These are phyloP conservation scores for Drosophila silvestris DNA, from an alignment of 2,888 invertebrate species.

Conservation along the genomic window DNA sequence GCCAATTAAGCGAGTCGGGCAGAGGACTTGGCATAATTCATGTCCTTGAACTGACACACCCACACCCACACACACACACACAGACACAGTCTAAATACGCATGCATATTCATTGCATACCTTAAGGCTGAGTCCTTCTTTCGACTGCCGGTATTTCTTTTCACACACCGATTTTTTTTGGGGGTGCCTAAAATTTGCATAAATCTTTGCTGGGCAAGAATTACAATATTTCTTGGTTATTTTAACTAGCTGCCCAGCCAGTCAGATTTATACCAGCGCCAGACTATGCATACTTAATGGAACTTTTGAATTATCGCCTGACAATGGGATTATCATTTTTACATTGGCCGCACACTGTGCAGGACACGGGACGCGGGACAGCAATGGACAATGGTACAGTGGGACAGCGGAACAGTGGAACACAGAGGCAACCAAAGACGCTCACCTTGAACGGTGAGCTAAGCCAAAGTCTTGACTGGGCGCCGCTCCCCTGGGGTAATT, in stretches of 20 bases:
- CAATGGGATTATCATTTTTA: slow-evolving; percentile 85
- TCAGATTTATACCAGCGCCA: slow-evolving; percentile 29
- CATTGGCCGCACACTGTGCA: slow-evolving; percentile 68
- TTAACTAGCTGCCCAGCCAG: slow-evolving; percentile 26
- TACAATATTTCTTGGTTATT: slow-evolving; percentile 68
- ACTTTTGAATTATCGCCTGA: slow-evolving; percentile 84
- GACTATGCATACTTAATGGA: slow-evolving; percentile 59
- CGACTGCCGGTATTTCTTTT: slow-evolving; percentile 39
- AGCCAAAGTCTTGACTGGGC: slow-evolving; percentile 37
- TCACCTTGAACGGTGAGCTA: slow-evolving; percentile 39
- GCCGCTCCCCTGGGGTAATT: slow-evolving; percentile 82
- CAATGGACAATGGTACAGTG: slow-evolving; percentile 21
- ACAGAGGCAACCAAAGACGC: not conserved
- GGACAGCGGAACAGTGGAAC: slow-evolving; percentile 5
- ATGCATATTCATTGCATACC: slow-evolving; percentile 63
- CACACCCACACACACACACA: slow-evolving; percentile 16
- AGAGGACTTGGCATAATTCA: slow-evolving; percentile 65
- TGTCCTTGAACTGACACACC: slow-evolving; percentile 45
- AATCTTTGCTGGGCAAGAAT: slow-evolving; percentile 57
- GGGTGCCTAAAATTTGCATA: slow-evolving; percentile 64
- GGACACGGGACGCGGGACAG: slow-evolving; percentile 22
- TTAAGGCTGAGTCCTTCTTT: slow-evolving; percentile 38
- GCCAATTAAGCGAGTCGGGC: slow-evolving; percentile 53
- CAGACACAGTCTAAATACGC: slow-evolving; percentile 17
- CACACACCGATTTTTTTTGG: slow-evolving; percentile 15